Percentiles rank a stretch among this genome's conserved stretches.
phyloP scores from a whole-genome alignment of 2,113 vertebrate genomes.

The Acrocephalus kingi region DNA sequence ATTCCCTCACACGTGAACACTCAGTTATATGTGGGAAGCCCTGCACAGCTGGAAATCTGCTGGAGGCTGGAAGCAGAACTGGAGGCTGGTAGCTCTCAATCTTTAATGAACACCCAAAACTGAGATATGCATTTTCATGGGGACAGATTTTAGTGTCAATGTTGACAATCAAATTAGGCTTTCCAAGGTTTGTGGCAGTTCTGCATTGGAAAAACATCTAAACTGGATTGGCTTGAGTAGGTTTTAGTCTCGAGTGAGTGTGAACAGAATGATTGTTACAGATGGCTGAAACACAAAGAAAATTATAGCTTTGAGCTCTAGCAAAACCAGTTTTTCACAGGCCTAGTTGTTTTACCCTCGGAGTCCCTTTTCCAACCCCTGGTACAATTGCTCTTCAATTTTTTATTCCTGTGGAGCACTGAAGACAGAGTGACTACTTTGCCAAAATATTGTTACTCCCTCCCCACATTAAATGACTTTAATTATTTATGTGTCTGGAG shows the following conservation, averaged over 20 bases:
- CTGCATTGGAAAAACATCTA: not conserved
- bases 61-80: not conserved
- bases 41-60: not conserved
- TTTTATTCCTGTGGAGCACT: not conserved
- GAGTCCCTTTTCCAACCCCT: not conserved
- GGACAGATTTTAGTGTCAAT: not conserved
- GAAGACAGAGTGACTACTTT: not conserved
- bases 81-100: not conserved
- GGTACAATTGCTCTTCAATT: not conserved
- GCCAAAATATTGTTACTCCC: not conserved
- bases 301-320: not conserved
- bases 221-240: not conserved
- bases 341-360: not conserved
- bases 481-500: not conserved
- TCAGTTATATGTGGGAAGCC: fast-evolving
- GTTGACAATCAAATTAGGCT: not conserved
- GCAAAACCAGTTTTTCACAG: not conserved
- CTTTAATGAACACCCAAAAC: not conserved
- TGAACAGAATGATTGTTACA: not conserved
- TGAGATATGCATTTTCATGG: not conserved
- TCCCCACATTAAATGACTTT: not conserved
- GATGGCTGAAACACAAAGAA: not conserved
- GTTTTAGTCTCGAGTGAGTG: not conserved
- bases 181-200: not conserved
- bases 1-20: not conserved